These are phyloP conservation scores for Pseudococcus viburni DNA, from an alignment of 2,888 invertebrate species.

Conservation along the genomic window DNA sequence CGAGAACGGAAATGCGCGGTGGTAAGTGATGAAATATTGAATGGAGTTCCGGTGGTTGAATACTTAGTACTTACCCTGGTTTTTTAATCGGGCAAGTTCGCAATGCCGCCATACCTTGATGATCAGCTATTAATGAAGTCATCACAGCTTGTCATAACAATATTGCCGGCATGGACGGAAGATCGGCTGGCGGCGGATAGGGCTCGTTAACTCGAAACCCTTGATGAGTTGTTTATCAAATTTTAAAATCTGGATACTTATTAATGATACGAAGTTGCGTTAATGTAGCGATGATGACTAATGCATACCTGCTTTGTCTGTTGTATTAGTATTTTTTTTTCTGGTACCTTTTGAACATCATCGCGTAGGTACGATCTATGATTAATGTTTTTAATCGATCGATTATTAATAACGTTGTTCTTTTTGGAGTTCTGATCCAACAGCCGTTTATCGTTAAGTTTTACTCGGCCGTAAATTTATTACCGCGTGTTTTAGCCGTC, in stretches of 20 bases:
- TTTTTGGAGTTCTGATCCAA: conserved; percentile 37
- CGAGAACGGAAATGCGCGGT: conserved; percentile 35
- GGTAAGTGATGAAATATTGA: conserved; percentile 45
- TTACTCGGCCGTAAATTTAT: conserved; percentile 22
- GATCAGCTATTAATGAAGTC: conserved; percentile 60
- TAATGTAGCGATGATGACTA: conserved; percentile 60
- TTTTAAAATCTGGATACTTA: conserved; percentile 58
- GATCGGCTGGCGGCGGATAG: conserved; percentile 47
- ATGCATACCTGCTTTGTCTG: conserved; percentile 36
- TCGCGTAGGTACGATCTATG: conserved; percentile 35
- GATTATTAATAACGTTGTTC: conserved; percentile 50
- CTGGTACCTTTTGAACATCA: conserved; percentile 27
- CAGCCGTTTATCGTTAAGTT: conserved; percentile 8
- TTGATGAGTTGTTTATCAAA: conserved; percentile 62
- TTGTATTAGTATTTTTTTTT: conserved; percentile 12
- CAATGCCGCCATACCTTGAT: conserved; percentile 53
- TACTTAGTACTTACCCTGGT: conserved; percentile 4
- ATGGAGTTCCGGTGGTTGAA: conserved; percentile 55
- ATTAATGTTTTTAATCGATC: conserved; percentile 61
- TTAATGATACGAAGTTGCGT: conserved; percentile 50
- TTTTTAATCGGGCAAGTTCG: not conserved
- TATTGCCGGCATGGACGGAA: conserved; percentile 14
- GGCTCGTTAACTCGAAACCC: conserved; percentile 60
- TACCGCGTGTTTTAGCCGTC: not conserved
- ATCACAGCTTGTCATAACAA: conserved; percentile 59